These are phyloP conservation scores for Brachyrhaphis roseni DNA, from an alignment of 2,797 vertebrate species.

Conservation along the genomic window DNA sequence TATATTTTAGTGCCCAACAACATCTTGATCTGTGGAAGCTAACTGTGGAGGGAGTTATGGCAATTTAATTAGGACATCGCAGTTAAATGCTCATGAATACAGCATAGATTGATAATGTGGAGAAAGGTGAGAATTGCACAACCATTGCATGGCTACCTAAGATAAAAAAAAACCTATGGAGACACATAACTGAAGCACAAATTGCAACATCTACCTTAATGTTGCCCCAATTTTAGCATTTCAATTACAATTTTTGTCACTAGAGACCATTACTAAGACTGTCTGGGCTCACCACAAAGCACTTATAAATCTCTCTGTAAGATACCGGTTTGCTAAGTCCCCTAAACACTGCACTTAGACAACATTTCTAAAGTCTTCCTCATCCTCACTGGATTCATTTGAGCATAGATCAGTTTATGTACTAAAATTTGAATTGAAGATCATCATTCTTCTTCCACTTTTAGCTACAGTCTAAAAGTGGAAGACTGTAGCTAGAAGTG, in stretches of 20 bases:
- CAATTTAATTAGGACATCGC: background rate
- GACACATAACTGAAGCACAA: background rate
- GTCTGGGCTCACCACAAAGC: background rate
- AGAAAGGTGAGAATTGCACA: background rate
- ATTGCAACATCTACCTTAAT: background rate
- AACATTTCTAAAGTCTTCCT: background rate
- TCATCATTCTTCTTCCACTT: background rate
- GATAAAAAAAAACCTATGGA: background rate
- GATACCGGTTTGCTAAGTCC: background rate
- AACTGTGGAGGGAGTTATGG: background rate
- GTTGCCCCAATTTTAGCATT: background rate
- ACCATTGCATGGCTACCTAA: background rate
- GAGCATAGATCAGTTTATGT: background rate
- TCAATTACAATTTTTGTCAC: background rate
- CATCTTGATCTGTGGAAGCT: background rate
- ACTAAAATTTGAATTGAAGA: background rate
- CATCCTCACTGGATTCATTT: background rate
- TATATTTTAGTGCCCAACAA: background rate
- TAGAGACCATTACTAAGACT: background rate
- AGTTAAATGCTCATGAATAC: background rate
- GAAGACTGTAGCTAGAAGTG: too few relatives aligned
- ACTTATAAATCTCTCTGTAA: background rate
- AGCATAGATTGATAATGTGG: background rate
- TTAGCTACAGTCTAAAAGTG: too few relatives aligned
- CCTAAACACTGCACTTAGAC: background rate